A percentile compares a stretch with the other conserved stretches of the same genome.
Conservation (phyloP, 2,888 invertebrate genomes). For the Dilophus febrilis region DNA sequence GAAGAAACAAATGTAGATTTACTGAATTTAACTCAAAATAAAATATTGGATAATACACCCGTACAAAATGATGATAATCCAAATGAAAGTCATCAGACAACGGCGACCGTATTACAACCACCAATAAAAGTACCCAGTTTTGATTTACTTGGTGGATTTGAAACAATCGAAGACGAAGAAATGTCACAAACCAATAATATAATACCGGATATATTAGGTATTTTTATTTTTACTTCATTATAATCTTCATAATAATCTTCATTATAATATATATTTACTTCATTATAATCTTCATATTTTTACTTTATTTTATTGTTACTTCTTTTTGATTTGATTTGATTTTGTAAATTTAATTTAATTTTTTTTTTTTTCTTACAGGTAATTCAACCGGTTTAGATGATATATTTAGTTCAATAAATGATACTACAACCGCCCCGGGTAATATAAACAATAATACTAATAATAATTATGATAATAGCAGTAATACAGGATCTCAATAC, state of each 20-base stretch:
- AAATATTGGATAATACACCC: not conserved
- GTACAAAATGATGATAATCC: slow-evolving; percentile 13
- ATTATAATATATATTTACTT: not conserved
- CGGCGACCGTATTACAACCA: too few relatives aligned
- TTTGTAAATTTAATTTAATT: too few relatives aligned
- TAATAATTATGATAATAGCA: not conserved
- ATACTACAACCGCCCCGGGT: slow-evolving; percentile 5
- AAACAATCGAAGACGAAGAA: slow-evolving; percentile 23
- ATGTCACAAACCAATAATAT: too few relatives aligned
- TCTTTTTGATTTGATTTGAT: too few relatives aligned
- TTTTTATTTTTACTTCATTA: not conserved
- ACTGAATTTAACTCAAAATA: slow-evolving; percentile 32
- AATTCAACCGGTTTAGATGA: slow-evolving; percentile 36
- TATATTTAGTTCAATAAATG: slow-evolving; percentile 40
- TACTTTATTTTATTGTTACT: too few relatives aligned
- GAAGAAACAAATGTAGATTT: slow-evolving; percentile 35
- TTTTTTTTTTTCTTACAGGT: too few relatives aligned
- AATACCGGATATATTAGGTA: slow-evolving; percentile 23
- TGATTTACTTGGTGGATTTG: slow-evolving; percentile 39
- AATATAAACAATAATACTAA: slow-evolving; percentile 1
- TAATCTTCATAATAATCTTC: not conserved
- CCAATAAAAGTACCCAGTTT: slow-evolving; percentile 32
- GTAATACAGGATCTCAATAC: slow-evolving; percentile 8
- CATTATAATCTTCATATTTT: too few relatives aligned
- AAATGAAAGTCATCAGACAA: slow-evolving; percentile 13